These are phyloP conservation scores for Puntigrus tetrazona DNA, from an alignment of 2,113 vertebrate genomes.

Conservation along the genomic window DNA sequence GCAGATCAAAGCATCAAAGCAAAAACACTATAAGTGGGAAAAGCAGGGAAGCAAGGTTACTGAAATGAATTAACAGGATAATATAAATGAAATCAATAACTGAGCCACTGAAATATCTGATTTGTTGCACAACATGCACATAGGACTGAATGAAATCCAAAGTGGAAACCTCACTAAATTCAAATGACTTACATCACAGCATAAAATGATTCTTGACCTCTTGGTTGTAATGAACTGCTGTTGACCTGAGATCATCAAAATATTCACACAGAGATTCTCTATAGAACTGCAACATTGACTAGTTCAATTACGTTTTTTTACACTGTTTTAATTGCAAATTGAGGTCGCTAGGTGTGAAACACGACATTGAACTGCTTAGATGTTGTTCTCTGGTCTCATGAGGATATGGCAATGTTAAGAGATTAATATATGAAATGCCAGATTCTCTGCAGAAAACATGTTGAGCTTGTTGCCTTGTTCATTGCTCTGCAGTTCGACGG, in stretches of 20 bases:
- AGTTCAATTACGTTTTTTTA: neutral
- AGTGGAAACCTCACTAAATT: neutral
- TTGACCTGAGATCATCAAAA: neutral
- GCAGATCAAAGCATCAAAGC: too few relatives aligned
- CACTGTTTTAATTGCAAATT: constrained; percentile 30
- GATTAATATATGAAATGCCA: neutral
- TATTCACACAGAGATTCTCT: neutral
- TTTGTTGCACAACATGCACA: neutral
- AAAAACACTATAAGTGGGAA: neutral
- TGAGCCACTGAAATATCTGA: neutral
- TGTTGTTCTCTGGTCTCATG: constrained; percentile 11
- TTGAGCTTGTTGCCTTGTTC: neutral
- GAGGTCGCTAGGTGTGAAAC: neutral
- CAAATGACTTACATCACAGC: neutral
- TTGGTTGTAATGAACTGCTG: neutral
- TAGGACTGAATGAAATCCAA: neutral
- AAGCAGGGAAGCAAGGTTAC: neutral
- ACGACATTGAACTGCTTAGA: neutral
- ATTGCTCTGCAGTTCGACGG: neutral
- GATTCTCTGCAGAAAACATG: neutral
- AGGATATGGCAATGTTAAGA: constrained; percentile 9
- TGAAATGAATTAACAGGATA: neutral
- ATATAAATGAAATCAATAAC: neutral
- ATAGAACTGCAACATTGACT: neutral
- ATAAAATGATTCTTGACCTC: neutral